A percentile compares a stretch with the other conserved stretches of the same genome.
Evolutionary conservation across 2,797 vertebrate species (phyloP).

Genomic region (Naso thynnoides): DNA sequence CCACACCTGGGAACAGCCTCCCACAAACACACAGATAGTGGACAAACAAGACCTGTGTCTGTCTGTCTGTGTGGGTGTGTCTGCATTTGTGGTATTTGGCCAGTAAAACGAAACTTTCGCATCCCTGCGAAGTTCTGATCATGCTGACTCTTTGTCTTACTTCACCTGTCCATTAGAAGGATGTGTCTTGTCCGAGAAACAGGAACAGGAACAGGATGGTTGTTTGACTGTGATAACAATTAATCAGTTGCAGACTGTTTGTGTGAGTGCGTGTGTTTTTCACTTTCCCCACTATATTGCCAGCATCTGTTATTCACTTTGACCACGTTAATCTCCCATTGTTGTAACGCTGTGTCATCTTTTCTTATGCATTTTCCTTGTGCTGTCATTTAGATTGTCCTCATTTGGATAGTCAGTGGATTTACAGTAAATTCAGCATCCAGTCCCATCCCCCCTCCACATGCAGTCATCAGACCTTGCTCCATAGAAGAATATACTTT

Average conservation of each 20-base stretch:
- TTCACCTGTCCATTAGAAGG: not conserved
- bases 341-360: not conserved
- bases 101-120: not conserved
- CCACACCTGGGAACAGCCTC: no score
- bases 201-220: not conserved
- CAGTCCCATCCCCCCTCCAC: not conserved
- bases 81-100: not conserved
- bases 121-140: not conserved
- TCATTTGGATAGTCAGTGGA: not conserved
- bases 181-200: not conserved
- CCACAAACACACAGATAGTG: no score
- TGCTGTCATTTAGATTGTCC: no score
- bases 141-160: not conserved
- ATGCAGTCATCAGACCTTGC: not conserved
- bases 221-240: not conserved
- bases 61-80: not conserved
- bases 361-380: not conserved
- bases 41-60: not conserved
- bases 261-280: no score
- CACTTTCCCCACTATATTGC: rapidly evolving
- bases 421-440: conserved; percentile 6
- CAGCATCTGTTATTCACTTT: not conserved
- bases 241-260: not conserved
- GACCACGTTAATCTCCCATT: not conserved
- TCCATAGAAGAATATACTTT: conserved; percentile 46